These are phyloP conservation scores for Lates japonicus DNA, from an alignment of 2,797 vertebrate species.

Conservation along the genomic window DNA sequence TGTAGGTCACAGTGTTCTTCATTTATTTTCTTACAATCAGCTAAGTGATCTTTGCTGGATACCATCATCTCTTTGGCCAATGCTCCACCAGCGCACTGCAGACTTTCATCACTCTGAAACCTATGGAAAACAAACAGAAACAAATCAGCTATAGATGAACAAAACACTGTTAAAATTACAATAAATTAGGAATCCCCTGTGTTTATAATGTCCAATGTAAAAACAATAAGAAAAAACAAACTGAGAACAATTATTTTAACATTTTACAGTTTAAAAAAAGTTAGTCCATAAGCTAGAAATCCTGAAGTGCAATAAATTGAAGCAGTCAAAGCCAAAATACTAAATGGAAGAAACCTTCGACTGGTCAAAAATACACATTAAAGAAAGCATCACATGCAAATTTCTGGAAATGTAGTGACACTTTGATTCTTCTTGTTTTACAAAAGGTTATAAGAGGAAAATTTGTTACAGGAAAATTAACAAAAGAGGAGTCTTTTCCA, in stretches of 20 bases:
- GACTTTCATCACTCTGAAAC: constrained; percentile 80
- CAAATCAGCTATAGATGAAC: constrained; percentile 79
- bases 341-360: constrained; percentile 78
- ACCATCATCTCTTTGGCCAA: constrained; percentile 84
- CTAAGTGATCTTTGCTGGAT: constrained; percentile 84
- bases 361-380: constrained; percentile 81
- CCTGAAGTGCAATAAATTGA: constrained; percentile 89
- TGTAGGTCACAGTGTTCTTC: constrained; percentile 84
- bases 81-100: constrained; percentile 57
- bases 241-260: constrained; percentile 88
- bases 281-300: constrained; percentile 95
- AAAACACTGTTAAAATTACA: not conserved
- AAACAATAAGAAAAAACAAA: constrained; percentile 74
- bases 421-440: constrained; percentile 77
- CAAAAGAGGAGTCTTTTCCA: constrained; percentile 83
- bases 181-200: constrained; percentile 85
- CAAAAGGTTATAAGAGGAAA: constrained; percentile 84
- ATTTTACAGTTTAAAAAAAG: constrained; percentile 87
- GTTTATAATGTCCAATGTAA: constrained; percentile 86
- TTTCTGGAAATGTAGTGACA: constrained; percentile 77
- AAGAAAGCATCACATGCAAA: constrained; percentile 86
- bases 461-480: constrained; percentile 86
- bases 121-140: constrained; percentile 88
- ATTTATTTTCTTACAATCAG: constrained; percentile 60
- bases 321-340: constrained; percentile 77